Percentiles rank a stretch among this genome's conserved stretches.
phyloP scores from a whole-genome alignment of 2,888 invertebrate genomes.

The Caenorhabditis virilis region DNA sequence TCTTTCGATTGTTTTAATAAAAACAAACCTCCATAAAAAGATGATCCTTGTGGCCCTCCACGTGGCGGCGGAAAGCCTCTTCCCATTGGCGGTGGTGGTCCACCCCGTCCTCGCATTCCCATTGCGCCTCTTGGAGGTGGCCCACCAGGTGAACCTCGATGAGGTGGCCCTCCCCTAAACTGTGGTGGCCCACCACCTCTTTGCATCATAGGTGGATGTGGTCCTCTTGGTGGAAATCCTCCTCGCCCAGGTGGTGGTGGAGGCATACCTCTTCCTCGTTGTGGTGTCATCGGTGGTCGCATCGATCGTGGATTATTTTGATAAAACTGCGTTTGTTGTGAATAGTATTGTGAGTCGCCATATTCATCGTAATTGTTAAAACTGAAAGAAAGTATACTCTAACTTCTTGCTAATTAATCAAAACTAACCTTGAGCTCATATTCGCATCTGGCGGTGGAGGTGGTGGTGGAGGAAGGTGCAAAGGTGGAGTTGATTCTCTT shows the following conservation, averaged over 20 bases:
- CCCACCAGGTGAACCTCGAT: background rate
- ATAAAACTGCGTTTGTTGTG: background rate
- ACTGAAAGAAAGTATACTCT: too few relatives aligned
- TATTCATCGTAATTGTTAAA: too few relatives aligned
- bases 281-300: constrained; percentile 2
- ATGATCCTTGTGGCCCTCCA: too few relatives aligned
- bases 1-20: too few relatives aligned
- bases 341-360: background rate
- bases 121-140: constrained; percentile 3
- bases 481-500: background rate
- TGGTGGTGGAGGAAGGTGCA: constrained; percentile 16
- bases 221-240: constrained; percentile 10
- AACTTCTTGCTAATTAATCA: too few relatives aligned
- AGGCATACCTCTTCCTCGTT: constrained; percentile 9
- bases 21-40: too few relatives aligned
- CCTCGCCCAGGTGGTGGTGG: constrained; percentile 6
- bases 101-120: constrained; percentile 6
- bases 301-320: background rate
- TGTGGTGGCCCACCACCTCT: too few relatives aligned
- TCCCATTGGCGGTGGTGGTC: too few relatives aligned
- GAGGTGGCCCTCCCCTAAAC: background rate
- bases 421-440: too few relatives aligned
- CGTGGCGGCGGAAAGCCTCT: too few relatives aligned
- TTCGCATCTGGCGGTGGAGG: constrained; percentile 15
- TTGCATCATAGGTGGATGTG: constrained; percentile 5